Conservation (phyloP, 2,113 vertebrate species). For the Gallinago undulata region DNA sequence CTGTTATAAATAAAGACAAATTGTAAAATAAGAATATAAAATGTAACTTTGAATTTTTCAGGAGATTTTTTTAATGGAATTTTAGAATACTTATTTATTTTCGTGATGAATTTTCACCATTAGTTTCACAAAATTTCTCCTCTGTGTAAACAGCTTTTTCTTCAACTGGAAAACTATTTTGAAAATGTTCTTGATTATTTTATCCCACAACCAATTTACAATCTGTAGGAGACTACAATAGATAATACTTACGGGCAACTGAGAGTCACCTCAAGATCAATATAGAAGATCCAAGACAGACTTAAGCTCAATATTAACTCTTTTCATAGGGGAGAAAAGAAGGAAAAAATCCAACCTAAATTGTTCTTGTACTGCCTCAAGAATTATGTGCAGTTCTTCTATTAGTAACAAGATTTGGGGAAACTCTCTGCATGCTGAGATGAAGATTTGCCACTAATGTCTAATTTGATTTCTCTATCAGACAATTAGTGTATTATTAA, state of each 20-base stretch:
- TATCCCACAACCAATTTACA: not conserved
- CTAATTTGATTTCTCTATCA: constrained; percentile 72
- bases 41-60: constrained; percentile 22
- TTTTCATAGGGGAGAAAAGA: not conserved
- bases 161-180: not conserved
- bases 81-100: not conserved
- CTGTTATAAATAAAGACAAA: constrained; percentile 23
- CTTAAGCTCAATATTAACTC: constrained; percentile 32
- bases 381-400: not conserved
- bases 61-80: not conserved
- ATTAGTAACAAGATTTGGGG: constrained; percentile 16
- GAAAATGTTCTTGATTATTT: not conserved
- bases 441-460: constrained; percentile 46
- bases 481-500: constrained; percentile 70
- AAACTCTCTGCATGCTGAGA: constrained; percentile 44
- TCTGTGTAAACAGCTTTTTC: not conserved
- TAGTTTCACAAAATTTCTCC: not conserved
- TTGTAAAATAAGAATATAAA: constrained; percentile 26
- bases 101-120: not conserved
- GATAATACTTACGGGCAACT: not conserved
- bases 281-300: constrained; percentile 17
- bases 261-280: constrained; percentile 28
- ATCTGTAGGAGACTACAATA: not conserved
- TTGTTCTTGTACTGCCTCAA: not conserved
- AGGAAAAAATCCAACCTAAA: not conserved